Evolutionary conservation across 2,888 invertebrate genomes (phyloP).

Genomic region (Craniophora ligustri): DNA sequence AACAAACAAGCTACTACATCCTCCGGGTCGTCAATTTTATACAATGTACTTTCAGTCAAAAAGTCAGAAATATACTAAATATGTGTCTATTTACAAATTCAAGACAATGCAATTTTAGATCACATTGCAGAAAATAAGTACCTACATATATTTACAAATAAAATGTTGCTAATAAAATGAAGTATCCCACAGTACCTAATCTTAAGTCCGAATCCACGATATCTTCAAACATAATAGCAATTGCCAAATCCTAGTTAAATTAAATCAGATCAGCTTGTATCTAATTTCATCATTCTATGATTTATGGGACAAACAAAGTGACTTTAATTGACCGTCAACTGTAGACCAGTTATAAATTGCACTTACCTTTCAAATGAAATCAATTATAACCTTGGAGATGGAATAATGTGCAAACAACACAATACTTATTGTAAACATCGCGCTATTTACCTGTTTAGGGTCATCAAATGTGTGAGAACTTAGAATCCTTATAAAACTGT

Average conservation of each 20-base stretch:
- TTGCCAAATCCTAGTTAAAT: slow-evolving; percentile 41
- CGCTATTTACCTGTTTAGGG: slow-evolving; percentile 40
- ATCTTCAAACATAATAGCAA: slow-evolving; percentile 23
- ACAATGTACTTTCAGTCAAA: too few species aligned
- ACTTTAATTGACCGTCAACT: slow-evolving; percentile 49
- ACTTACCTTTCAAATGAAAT: slow-evolving; percentile 45
- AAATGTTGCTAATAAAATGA: too few species aligned
- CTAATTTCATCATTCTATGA: slow-evolving; percentile 51
- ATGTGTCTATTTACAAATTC: too few species aligned
- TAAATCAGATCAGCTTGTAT: slow-evolving; percentile 39
- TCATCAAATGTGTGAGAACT: slow-evolving; percentile 4
- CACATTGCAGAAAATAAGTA: too few species aligned
- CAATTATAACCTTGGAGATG: slow-evolving; percentile 40
- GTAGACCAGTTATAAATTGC: slow-evolving; percentile 37
- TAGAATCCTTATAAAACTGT: too few species aligned
- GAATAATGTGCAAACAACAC: slow-evolving; percentile 14
- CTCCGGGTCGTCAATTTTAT: too few species aligned
- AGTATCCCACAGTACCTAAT: too few species aligned
- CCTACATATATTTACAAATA: too few species aligned
- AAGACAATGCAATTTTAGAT: too few species aligned
- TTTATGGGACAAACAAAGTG: slow-evolving; percentile 48
- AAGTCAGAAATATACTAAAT: too few species aligned
- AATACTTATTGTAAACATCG: slow-evolving; percentile 20
- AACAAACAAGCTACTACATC: too few species aligned
- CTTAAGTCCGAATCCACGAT: slow-evolving; percentile 1